Evolutionary conservation across 1,140 invertebrate genomes (phyloP), one percentile per base, ranked within the genome.

Genomic region (Eueides isabella): DNA sequence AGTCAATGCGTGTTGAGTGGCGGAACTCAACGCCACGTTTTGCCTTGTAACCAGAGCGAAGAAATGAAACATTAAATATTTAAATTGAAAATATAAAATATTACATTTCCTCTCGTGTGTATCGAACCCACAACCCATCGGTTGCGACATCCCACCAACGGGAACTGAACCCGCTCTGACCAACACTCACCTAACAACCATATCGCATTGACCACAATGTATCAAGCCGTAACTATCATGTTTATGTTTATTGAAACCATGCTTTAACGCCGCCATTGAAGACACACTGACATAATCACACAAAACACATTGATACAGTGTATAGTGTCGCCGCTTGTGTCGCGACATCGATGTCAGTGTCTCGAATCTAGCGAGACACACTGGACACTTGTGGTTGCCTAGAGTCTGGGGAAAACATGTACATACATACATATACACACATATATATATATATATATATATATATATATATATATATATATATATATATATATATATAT

Each of bases 321-420:
- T 26, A 65, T 80, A 86, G 35, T 88, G 86, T 5, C 72, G 71
- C 1, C 30, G 61, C 5, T 35, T 66, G 23, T 86, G 85, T 9
- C 67, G 68, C 3, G 67, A 19, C 11, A 80, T 6, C 2, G 72
- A 14, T 1, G 38, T 61, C 0, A 19, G 11, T 7, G 29, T 64
- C 0, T 69, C 5, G 30, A 80, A 87, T 0, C 81, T 44, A 0
- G 74, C 38, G 29, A 72, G 19, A 41, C 85, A 87, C 1, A 85
- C 74, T 3, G 76, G 63, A 38, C 84, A 86, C 26, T 62, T 48
- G 9, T 72, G n/a, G 0, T 9, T n/a, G 0, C 81, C 81, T 61
- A 79, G 72, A 29, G 38, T 77, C 84, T 87, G 77, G 41, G 77
- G 78, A 41, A 16, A 16, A 41, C 12, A 16, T 41, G 7, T 11